phyloP scores from a whole-genome alignment of 2,113 vertebrate genomes.

The Neofelis nebulosa region DNA sequence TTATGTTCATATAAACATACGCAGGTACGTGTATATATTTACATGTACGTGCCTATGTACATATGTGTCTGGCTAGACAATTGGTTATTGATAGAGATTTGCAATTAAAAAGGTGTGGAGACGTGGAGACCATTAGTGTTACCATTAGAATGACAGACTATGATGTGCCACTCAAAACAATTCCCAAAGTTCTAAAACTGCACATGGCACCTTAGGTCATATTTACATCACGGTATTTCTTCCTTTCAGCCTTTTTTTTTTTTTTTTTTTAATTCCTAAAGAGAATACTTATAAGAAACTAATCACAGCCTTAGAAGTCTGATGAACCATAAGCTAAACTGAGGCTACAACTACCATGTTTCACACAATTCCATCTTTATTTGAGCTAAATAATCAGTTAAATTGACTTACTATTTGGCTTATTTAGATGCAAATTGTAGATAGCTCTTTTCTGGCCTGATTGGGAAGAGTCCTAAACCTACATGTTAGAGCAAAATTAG shows the following conservation, averaged over 20 bases:
- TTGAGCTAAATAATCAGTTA: conserved; percentile 35
- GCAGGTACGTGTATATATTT: not conserved
- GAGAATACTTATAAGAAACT: conserved; percentile 8
- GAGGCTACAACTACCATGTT: not conserved
- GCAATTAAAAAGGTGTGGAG: not conserved
- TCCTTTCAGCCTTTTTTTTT: not conserved
- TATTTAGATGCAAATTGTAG: not conserved
- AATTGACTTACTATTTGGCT: not conserved
- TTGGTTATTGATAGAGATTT: conserved; percentile 42
- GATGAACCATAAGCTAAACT: conserved; percentile 32
- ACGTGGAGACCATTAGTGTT: not conserved
- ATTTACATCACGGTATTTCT: conserved; percentile 31
- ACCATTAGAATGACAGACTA: not conserved
- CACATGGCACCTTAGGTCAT: not conserved
- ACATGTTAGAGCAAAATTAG: not conserved
- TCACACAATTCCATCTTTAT: conserved; percentile 36
- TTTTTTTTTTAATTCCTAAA: conserved; percentile 5
- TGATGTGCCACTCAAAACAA: not conserved
- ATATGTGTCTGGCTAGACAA: not conserved
- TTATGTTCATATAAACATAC: not conserved
- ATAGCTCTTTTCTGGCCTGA: not conserved
- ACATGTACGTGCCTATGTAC: not conserved
- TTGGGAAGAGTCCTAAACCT: not conserved
- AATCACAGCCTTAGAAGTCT: conserved; percentile 13
- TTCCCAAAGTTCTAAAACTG: conserved; percentile 2